Conservation (phyloP, 2,797 vertebrate species). For the Zenarchopterus dispar region DNA sequence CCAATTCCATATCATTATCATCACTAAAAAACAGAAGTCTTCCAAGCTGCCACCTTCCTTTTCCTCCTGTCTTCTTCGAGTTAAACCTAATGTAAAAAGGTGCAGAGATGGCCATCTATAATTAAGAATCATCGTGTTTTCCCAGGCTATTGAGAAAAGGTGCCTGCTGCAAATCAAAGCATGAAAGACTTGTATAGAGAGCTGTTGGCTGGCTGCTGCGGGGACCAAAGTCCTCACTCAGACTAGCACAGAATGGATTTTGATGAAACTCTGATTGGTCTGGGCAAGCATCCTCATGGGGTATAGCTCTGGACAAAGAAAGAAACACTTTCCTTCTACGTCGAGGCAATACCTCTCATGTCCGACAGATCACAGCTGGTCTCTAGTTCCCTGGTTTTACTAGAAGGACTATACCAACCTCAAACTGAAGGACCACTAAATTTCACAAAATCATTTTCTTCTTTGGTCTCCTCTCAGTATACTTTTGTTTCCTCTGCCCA, state of each 20-base stretch:
- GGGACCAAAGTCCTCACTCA: slow-evolving; percentile 39
- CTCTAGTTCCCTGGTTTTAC: slow-evolving; percentile 46
- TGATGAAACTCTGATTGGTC: slow-evolving; percentile 76
- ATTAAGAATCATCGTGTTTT: slow-evolving; percentile 60
- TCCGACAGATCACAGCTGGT: slow-evolving; percentile 60
- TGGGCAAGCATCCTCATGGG: slow-evolving; percentile 71
- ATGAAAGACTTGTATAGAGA: slow-evolving; percentile 13
- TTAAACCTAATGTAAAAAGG: slow-evolving; percentile 45
- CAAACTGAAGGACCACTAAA: slow-evolving; percentile 47
- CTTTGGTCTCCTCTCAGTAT: slow-evolving; percentile 3
- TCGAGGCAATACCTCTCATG: slow-evolving; percentile 59
- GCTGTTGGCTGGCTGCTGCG: slow-evolving; percentile 13
- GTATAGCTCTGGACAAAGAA: slow-evolving; percentile 61
- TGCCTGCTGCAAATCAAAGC: slow-evolving; percentile 24
- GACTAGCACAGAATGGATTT: slow-evolving; percentile 53
- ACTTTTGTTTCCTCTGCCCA: neutral
- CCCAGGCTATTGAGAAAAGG: slow-evolving; percentile 38
- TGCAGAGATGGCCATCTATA: slow-evolving; percentile 63
- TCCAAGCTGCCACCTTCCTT: slow-evolving; percentile 25
- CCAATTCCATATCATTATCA: slow-evolving; percentile 41
- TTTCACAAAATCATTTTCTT: slow-evolving; percentile 30
- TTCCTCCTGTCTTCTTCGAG: slow-evolving; percentile 11
- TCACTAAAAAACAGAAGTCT: slow-evolving; percentile 17
- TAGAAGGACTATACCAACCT: slow-evolving; percentile 29
- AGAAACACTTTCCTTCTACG: slow-evolving; percentile 59